These are phyloP conservation scores for Nyctibius bracteatus DNA, from an alignment of 2,113 vertebrate species.

Conservation along the genomic window DNA sequence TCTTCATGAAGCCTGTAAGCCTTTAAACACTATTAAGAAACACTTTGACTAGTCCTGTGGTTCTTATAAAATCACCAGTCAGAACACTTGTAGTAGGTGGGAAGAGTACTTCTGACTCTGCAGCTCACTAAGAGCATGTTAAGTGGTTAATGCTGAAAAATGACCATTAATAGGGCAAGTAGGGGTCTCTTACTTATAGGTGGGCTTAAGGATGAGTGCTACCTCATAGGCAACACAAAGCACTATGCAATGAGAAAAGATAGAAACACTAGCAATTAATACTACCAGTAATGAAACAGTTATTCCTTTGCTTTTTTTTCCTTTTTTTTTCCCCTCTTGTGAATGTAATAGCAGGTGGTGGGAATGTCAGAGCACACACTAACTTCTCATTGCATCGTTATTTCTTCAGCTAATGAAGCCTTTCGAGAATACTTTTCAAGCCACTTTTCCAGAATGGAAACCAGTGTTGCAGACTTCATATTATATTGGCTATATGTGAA, in stretches of 20 bases:
- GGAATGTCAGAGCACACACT: background rate
- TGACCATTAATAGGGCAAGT: background rate
- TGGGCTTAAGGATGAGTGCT: background rate
- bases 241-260: background rate
- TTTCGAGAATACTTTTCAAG: slow-evolving; percentile 45
- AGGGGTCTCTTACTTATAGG: background rate
- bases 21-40: background rate
- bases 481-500: background rate
- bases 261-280: background rate
- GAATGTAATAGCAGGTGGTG: slow-evolving; percentile 1
- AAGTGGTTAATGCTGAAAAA: background rate
- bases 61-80: background rate
- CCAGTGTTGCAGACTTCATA: background rate
- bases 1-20: background rate
- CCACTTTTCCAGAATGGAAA: slow-evolving; percentile 21
- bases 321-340: accelerated
- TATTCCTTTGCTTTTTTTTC: background rate
- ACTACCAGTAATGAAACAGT: background rate
- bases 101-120: background rate
- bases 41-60: background rate
- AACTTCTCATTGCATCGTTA: background rate
- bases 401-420: slow-evolving; percentile 59
- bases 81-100: background rate
- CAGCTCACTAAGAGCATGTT: background rate
- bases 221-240: background rate